A percentile compares a stretch with the other conserved stretches of the same genome.
These are phyloP conservation scores for Vannuccia rotundouncinata DNA, from an alignment of 2,888 invertebrate species.

Conservation along the genomic window DNA sequence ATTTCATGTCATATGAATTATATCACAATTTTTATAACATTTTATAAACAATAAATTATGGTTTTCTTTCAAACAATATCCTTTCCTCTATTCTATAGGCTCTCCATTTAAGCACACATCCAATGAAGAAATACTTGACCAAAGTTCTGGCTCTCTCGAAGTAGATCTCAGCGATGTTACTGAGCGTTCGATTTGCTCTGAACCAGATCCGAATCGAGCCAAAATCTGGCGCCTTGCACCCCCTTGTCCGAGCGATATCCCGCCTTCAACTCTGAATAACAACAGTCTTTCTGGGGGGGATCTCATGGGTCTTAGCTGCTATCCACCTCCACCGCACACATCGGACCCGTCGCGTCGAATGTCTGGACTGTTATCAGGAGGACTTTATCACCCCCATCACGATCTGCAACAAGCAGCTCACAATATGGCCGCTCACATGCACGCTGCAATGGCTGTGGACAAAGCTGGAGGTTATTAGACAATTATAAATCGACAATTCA, in stretches of 20 bases:
- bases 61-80: too few species aligned
- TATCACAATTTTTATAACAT: too few species aligned
- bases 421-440: constrained; percentile 7
- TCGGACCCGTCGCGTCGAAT: not conserved
- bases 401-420: not conserved
- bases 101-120: not conserved
- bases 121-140: not conserved
- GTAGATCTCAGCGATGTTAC: not conserved
- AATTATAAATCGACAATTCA: too few species aligned
- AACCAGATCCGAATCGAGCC: not conserved
- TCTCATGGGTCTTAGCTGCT: not conserved
- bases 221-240: constrained; percentile 2
- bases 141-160: constrained; percentile 2
- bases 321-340: not conserved
- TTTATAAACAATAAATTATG: too few species aligned
- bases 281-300: not conserved
- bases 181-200: not conserved
- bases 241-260: not conserved
- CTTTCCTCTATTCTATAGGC: not conserved
- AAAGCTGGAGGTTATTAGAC: not conserved
- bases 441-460: not conserved
- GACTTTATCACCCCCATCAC: not conserved
- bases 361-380: not conserved
- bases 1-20: too few species aligned
- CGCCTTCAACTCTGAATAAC: not conserved